These are phyloP conservation scores for Sinella curviseta DNA, from an alignment of 1,140 invertebrate species.

Conservation along the genomic window DNA sequence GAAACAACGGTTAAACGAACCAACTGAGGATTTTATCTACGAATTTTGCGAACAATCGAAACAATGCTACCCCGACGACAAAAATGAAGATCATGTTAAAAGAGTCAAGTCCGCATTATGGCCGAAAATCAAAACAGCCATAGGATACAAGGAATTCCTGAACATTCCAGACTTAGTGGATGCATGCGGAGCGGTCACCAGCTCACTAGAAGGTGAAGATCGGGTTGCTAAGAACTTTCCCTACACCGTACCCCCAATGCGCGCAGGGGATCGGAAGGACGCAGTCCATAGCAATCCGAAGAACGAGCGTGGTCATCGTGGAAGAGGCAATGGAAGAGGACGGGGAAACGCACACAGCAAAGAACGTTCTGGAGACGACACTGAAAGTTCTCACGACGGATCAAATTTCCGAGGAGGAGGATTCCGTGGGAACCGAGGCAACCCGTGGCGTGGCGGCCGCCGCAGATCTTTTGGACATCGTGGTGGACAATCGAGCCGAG, in stretches of 20 bases:
- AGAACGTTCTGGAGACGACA: neutral
- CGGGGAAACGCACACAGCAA: too few species aligned
- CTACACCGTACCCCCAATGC: too few species aligned
- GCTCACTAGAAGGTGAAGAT: neutral
- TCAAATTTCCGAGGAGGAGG: too few species aligned
- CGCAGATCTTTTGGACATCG: too few species aligned
- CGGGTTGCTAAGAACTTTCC: too few species aligned
- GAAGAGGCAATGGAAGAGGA: neutral
- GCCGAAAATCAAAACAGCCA: neutral
- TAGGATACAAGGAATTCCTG: neutral
- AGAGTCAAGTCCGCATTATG: neutral
- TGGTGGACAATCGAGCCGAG: too few species aligned
- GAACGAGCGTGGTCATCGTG: neutral
- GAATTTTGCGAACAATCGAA: neutral
- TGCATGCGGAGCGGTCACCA: neutral
- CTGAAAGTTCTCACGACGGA: too few species aligned
- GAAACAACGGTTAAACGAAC: neutral
- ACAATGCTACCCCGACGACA: neutral
- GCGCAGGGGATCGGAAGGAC: too few species aligned
- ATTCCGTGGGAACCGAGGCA: too few species aligned
- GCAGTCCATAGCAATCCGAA: too few species aligned
- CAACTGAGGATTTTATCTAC: neutral
- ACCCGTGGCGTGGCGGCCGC: neutral
- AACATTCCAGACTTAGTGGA: neutral
- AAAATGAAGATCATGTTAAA: neutral